phyloP scores from a whole-genome alignment of 2,113 vertebrate species.

The Colaptes auratus region DNA sequence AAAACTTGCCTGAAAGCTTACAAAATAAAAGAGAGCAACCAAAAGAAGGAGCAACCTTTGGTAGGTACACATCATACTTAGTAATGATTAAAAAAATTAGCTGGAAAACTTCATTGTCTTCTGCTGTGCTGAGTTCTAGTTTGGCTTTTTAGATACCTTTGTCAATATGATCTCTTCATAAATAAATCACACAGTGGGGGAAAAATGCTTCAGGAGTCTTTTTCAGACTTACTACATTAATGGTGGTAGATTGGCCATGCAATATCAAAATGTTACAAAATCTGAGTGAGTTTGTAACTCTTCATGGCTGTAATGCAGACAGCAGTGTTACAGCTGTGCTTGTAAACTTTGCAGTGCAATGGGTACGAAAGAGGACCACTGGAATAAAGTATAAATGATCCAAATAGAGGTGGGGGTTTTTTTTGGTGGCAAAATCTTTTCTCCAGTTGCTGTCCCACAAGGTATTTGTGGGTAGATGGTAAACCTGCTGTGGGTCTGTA shows the following conservation, averaged over 20 bases:
- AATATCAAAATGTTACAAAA: background rate
- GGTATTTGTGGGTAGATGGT: background rate
- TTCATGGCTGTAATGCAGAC: background rate
- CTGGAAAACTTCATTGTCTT: background rate
- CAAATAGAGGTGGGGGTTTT: background rate
- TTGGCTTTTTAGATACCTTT: background rate
- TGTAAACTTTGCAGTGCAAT: background rate
- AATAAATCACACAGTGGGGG: background rate
- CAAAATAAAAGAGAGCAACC: slow-evolving; percentile 81
- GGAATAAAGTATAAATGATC: background rate
- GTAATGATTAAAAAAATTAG: background rate
- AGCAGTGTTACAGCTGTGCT: background rate
- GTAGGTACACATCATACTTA: slow-evolving; percentile 70
- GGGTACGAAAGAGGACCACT: background rate
- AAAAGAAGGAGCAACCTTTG: slow-evolving; percentile 83
- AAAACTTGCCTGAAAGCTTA: slow-evolving; percentile 84
- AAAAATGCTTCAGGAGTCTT: background rate
- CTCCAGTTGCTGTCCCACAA: background rate
- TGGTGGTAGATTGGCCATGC: accelerated
- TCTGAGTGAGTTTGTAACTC: background rate
- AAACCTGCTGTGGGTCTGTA: background rate
- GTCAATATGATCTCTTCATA: background rate
- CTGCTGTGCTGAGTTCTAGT: background rate
- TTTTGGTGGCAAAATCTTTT: background rate
- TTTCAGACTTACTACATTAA: background rate